These are phyloP conservation scores for Trissolcus brochymenae DNA, from an alignment of 2,888 invertebrate species.

Conservation along the genomic window DNA sequence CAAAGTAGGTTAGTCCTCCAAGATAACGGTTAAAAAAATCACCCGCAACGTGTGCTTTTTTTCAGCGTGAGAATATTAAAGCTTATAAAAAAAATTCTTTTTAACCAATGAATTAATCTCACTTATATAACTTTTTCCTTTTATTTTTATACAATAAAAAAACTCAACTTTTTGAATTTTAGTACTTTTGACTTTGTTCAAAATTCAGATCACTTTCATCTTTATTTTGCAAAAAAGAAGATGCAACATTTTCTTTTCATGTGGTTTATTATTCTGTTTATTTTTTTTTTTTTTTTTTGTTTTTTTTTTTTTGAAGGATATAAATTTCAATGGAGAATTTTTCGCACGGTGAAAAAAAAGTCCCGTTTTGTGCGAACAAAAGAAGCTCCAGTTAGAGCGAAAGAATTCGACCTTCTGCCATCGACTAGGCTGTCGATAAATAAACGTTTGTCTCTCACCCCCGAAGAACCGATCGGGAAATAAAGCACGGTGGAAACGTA, in stretches of 20 bases:
- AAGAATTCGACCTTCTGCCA: slow-evolving; percentile 27
- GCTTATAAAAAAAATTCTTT: too few species aligned
- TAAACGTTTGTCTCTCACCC: slow-evolving; percentile 25
- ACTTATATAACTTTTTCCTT: too few species aligned
- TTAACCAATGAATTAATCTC: too few species aligned
- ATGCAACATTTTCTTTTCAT: too few species aligned
- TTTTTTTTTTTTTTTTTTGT: neutral
- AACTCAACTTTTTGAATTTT: too few species aligned
- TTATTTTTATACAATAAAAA: too few species aligned
- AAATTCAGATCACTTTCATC: too few species aligned
- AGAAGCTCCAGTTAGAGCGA: slow-evolving; percentile 10
- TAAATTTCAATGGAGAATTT: neutral
- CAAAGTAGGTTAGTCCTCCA: slow-evolving; percentile 51
- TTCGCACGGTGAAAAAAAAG: neutral
- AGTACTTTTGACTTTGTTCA: too few species aligned
- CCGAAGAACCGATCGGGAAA: slow-evolving; percentile 22
- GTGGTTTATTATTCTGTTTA: too few species aligned
- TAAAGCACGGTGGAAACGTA: slow-evolving; percentile 43
- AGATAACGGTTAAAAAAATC: slow-evolving; percentile 41
- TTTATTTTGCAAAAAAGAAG: too few species aligned
- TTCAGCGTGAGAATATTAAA: neutral
- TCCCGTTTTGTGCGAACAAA: slow-evolving; percentile 20
- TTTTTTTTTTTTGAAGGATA: too few species aligned
- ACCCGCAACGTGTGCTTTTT: neutral
- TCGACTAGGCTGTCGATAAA: slow-evolving; percentile 28